Percentiles rank a stretch among this genome's conserved stretches.
These are phyloP conservation scores for Acrobasis consociella DNA, from an alignment of 2,888 invertebrate genomes.

Conservation along the genomic window DNA sequence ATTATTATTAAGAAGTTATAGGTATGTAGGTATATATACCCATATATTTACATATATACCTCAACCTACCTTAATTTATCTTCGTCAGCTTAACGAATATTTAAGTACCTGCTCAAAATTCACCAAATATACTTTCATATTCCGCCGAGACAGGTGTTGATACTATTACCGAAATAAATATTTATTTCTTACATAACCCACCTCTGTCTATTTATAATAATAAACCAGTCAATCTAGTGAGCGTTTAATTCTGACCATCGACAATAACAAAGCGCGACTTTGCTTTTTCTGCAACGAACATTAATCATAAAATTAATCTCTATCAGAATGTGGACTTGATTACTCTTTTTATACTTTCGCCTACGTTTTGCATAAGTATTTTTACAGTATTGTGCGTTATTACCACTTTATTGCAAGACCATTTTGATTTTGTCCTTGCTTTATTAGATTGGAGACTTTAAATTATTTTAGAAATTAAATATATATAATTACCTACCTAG, in stretches of 20 bases:
- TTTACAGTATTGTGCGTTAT: neutral
- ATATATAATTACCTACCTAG: too few relatives aligned
- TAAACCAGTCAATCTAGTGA: conserved; percentile 6
- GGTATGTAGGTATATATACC: too few relatives aligned
- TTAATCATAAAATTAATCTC: conserved; percentile 68
- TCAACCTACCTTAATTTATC: too few relatives aligned
- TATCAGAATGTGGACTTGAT: conserved; percentile 12
- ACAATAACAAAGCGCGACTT: conserved; percentile 50
- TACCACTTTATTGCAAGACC: neutral
- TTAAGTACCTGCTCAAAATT: neutral
- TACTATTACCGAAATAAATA: conserved; percentile 5
- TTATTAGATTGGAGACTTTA: too few relatives aligned
- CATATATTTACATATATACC: too few relatives aligned
- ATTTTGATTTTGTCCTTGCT: neutral
- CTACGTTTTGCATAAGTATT: neutral
- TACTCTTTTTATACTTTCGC: conserved; percentile 9
- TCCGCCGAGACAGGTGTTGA: neutral
- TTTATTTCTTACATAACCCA: conserved; percentile 12
- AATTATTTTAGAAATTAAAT: too few relatives aligned
- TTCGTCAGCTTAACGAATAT: too few relatives aligned
- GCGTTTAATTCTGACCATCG: conserved; percentile 35
- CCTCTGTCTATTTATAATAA: neutral
- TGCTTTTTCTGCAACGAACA: conserved; percentile 61
- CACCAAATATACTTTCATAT: neutral
- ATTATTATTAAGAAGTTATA: too few relatives aligned